Evolutionary conservation across 2,888 invertebrate species (phyloP).

Genomic region (Polymixis flavicincta): DNA sequence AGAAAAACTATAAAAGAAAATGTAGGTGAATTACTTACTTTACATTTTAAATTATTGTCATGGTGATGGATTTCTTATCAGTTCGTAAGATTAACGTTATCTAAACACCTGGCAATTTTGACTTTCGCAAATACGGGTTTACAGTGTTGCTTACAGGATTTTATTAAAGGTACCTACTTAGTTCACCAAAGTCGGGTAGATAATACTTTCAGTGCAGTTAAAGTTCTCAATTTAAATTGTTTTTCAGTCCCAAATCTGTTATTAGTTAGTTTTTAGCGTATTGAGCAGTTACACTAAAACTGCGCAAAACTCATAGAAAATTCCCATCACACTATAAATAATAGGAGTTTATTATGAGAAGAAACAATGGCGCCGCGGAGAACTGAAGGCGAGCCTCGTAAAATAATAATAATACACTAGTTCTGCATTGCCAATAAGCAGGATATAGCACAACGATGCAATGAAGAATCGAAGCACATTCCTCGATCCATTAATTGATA

Average conservation of each 20-base stretch:
- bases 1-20: background rate
- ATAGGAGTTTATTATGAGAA: conserved; percentile 19
- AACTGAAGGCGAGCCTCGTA: background rate
- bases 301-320: background rate
- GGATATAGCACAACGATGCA: conserved; percentile 19
- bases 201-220: background rate
- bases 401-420: conserved; percentile 40
- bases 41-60: background rate
- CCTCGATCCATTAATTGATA: conserved; percentile 68
- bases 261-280: too few species aligned
- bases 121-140: background rate
- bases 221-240: too few species aligned
- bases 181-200: background rate
- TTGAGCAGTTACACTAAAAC: background rate
- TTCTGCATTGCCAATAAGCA: conserved; percentile 30
- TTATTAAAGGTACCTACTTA: background rate
- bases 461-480: conserved; percentile 63
- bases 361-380: conserved; percentile 19
- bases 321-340: conserved; percentile 3
- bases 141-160: background rate
- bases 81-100: conserved; percentile 12
- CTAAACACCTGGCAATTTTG: conserved; percentile 17
- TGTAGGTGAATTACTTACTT: background rate
- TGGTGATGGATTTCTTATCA: conserved; percentile 1
- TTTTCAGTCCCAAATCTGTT: too few species aligned